Percentiles rank a stretch among this genome's conserved stretches.
These are phyloP conservation scores for Siphamia tubifer DNA, from an alignment of 2,113 vertebrate species.

Conservation along the genomic window DNA sequence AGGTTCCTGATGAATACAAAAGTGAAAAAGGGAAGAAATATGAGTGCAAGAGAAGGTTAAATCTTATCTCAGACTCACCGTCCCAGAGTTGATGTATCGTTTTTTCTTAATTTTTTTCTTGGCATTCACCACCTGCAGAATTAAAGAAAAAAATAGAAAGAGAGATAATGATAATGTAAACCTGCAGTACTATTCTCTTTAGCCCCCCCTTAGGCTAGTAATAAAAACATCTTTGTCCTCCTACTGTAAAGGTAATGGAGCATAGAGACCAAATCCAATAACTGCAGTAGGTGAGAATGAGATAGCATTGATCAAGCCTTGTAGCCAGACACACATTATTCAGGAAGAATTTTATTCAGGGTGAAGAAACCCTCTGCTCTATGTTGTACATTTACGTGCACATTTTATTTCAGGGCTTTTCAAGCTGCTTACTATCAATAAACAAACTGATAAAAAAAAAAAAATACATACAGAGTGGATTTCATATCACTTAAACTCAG, in stretches of 20 bases:
- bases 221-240: conserved; percentile 64
- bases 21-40: neutral
- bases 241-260: conserved; percentile 60
- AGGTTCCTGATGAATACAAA: conserved; percentile 27
- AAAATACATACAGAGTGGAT: neutral
- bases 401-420: neutral
- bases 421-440: neutral
- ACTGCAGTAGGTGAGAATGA: conserved; percentile 55
- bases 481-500: neutral
- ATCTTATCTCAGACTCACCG: conserved; percentile 80
- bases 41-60: neutral
- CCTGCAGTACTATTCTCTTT: conserved; percentile 44
- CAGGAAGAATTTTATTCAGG: conserved; percentile 6
- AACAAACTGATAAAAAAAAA: conserved; percentile 13
- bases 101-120: conserved; percentile 98
- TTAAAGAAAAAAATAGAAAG: conserved; percentile 29
- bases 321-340: conserved; percentile 39
- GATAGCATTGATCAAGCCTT: conserved; percentile 66
- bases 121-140: conserved; percentile 88
- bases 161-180: conserved; percentile 45
- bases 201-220: conserved; percentile 49
- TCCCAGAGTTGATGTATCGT: conserved; percentile 93
- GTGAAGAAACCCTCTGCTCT: neutral
- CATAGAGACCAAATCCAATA: conserved; percentile 62
- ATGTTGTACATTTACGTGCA: conserved; percentile 7